Evolutionary conservation across 2,888 invertebrate species (phyloP), one percentile per base, ranked within the genome.

Genomic region (Cryptus armator): DNA sequence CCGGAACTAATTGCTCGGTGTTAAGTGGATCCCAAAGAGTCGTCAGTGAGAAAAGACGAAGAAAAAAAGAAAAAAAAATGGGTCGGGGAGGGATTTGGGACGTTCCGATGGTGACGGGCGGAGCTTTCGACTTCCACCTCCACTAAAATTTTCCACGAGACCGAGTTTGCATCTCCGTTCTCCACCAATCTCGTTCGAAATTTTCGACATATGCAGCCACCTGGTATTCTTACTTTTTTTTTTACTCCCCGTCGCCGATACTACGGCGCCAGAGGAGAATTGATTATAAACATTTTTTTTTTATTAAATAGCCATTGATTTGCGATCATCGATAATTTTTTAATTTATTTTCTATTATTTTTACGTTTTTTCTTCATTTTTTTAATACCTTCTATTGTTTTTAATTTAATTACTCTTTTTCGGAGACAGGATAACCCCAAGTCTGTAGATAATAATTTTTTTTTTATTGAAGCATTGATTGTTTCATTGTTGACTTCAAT

Each of bases 1-100:
- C 89, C 90, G 90, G 87, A 91, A 92, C 92, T 92, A 92, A 92
- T 92, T 91, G 91, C 87, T 70, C 76, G 85, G 85, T 86, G 88
- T 86, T 89, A 91, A 90, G 91, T 87, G 89, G 85, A 87, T 86
- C 83, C 74, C 82, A 81, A 86, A 86, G 88, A 66, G 56, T 56
- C 82, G 81, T 77, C 64, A 51, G 81, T 29, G 77, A 67, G 81
- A 81, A 79, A 72, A 81, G 77, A 87, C 75, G 85, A 72, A 77
- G 85, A 67, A 79, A 83, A 66, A 77, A 75, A 85, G 84, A 83
- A 86, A 88, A 89, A 85, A 86, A 87, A 83, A 56, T 72, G 75
- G 29, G 19, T n/a, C 56, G 81, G 85, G 81, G 81, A 85, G 87
- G 86, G 90, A 87, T 88, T 90, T 88, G 90, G 86, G 88, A 89